Percentiles rank a stretch among this genome's conserved stretches.
Conservation (phyloP, 2,113 vertebrate genomes). For the Pluvianellus socialis region DNA sequence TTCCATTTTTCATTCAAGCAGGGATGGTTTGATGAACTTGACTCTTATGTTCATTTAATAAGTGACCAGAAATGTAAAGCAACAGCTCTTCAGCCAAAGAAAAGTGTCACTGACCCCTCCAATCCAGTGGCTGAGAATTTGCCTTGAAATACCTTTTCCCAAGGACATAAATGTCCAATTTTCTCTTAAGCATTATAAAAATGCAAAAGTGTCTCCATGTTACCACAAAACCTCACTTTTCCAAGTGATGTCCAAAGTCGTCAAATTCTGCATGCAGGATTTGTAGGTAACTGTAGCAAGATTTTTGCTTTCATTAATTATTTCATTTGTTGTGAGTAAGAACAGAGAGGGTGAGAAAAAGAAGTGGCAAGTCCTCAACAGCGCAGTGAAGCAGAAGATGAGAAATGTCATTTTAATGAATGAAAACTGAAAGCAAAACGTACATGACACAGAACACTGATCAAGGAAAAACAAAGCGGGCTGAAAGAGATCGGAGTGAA, state of each 20-base stretch:
- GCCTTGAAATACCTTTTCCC: background rate
- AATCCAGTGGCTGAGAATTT: background rate
- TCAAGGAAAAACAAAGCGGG: background rate
- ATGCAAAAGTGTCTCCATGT: background rate
- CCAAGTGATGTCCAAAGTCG: background rate
- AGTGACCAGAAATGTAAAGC: background rate
- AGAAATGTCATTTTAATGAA: conserved; percentile 35
- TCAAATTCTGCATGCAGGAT: background rate
- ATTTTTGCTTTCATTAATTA: background rate
- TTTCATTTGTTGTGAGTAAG: background rate
- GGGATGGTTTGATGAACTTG: background rate
- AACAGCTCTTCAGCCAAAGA: background rate
- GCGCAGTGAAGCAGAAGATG: background rate
- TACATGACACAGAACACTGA: background rate
- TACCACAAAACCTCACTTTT: background rate
- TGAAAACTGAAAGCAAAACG: conserved; percentile 1
- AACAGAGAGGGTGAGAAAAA: background rate
- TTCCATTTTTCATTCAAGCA: background rate
- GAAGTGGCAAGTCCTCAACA: background rate
- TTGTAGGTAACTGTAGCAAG: background rate
- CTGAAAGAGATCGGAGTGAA: background rate
- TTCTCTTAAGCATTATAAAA: background rate
- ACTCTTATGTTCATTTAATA: background rate
- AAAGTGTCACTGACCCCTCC: background rate
- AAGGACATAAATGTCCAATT: background rate